These are phyloP conservation scores for Phortica variegata DNA, from an alignment of 1,140 invertebrate genomes.

Conservation along the genomic window DNA sequence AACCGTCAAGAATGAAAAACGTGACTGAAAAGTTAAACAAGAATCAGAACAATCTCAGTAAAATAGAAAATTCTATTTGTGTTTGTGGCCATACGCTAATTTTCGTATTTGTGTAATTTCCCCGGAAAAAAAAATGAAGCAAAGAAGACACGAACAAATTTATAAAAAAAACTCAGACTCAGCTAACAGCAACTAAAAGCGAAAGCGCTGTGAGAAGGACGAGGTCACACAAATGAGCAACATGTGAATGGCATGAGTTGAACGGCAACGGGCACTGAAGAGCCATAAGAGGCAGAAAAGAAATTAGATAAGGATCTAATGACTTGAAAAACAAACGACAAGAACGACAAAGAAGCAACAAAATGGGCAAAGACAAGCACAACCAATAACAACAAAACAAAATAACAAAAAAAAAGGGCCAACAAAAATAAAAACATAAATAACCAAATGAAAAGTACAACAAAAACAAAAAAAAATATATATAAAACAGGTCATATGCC, in stretches of 20 bases:
- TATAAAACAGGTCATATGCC: no score
- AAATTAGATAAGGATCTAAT: constrained; percentile 50
- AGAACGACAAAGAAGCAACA: no score
- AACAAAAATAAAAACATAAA: no score
- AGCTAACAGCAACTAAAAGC: constrained; percentile 2
- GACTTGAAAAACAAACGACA: constrained; percentile 16
- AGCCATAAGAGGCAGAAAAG: constrained; percentile 11
- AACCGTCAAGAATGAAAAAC: constrained; percentile 14
- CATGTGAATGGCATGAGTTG: constrained; percentile 6
- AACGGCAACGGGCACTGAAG: neutral
- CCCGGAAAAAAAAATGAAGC: constrained; percentile 34
- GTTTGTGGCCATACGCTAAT: constrained; percentile 53
- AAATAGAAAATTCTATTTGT: constrained; percentile 32
- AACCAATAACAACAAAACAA: no score
- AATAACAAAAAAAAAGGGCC: no score
- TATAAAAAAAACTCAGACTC: constrained; percentile 28
- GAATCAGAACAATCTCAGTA: constrained; percentile 5
- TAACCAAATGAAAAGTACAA: no score
- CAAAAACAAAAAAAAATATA: no score
- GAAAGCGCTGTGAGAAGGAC: constrained; percentile 21
- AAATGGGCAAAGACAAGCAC: no score
- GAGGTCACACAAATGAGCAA: constrained; percentile 34
- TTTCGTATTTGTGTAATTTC: constrained; percentile 38
- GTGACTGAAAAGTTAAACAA: constrained; percentile 31
- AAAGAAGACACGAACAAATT: constrained; percentile 36